Conservation (phyloP, 2,888 invertebrate genomes). For the Mimachlamys varia region DNA sequence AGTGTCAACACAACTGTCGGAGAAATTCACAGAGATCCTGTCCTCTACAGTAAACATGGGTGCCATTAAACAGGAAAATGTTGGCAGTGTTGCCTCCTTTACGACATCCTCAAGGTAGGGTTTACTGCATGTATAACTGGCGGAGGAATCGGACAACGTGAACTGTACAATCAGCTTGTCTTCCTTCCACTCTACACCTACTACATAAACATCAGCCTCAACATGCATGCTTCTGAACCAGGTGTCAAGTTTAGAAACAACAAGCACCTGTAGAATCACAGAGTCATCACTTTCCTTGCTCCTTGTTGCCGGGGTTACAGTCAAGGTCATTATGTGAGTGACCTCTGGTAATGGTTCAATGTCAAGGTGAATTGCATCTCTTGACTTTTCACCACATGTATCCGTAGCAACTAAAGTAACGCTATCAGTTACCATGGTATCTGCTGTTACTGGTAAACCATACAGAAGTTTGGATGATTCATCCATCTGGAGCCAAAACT, state of each 20-base stretch:
- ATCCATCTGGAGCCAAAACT: slow-evolving; percentile 71
- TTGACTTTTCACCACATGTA: slow-evolving; percentile 53
- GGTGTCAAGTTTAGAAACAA: neutral
- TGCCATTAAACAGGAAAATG: slow-evolving; percentile 37
- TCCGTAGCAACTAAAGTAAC: slow-evolving; percentile 57
- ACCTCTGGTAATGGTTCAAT: slow-evolving; percentile 51
- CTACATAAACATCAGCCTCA: neutral
- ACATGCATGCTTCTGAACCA: neutral
- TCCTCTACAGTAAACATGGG: slow-evolving; percentile 28
- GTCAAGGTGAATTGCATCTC: slow-evolving; percentile 59
- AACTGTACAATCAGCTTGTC: neutral
- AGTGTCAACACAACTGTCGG: neutral
- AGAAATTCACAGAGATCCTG: neutral
- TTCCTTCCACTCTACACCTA: neutral
- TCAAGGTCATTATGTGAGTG: neutral
- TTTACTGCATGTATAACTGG: neutral
- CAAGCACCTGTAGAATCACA: neutral
- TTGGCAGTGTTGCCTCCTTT: neutral
- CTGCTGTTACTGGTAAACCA: slow-evolving; percentile 68
- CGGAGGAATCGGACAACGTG: neutral
- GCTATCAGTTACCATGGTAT: slow-evolving; percentile 54
- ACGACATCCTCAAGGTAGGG: neutral
- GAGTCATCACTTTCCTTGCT: neutral
- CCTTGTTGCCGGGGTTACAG: neutral
- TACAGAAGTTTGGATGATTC: slow-evolving; percentile 60